Base-by-base conservation (phyloP, 2,888 invertebrate genomes). In the Rapana venosa region DNA sequence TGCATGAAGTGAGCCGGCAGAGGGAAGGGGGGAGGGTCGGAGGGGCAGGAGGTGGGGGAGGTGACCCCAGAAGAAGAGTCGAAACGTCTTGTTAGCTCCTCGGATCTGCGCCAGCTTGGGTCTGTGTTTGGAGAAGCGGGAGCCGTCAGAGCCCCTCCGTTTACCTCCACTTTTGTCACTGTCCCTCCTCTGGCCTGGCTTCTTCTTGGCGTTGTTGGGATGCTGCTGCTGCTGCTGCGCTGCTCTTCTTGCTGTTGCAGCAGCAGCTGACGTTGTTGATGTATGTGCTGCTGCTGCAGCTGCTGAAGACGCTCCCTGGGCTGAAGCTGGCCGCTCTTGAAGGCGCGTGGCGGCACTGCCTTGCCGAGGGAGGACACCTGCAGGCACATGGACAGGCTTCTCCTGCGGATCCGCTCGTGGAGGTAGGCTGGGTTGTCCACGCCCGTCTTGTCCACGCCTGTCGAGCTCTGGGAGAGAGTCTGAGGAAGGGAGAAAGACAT, bases 361-460 rank as follows among this genome's bases (percentile, higher is more conserved):
- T 32, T 15, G 47, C 47, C 8, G 8, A 79, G 32, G 22, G 81
- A 47, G 47, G n/a, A 36, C 0, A 22, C 20, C 77, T 74, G 74
- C 77, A 89, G 32, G 30, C 89, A 89, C 85, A 77, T 85, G 58
- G 89, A 89, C 89, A 89, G 35, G 77, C 89, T 89, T 66, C 84
- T 89, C 89, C 85, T 85, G 47, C 89, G 89, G 32, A 26, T 70
- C 4, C 85, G 70, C 30, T 89, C 89, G 32, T 89, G 89, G 1
- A 89, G 89, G 85, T 89, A 89, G 74, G 89, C 89, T 8, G 85
- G 89, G 85, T 89, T 89, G 85, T 89, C 89, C 56, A 89, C 89
- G 13, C 81, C 81, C 8, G 88, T 58, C 47, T 47, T 47, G 47
- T 47, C 47, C 47, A 47, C 47, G 26, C 66, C 66, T 17, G 85